Evolutionary conservation across 1,140 invertebrate genomes (phyloP).

Genomic region (Limonius californicus): DNA sequence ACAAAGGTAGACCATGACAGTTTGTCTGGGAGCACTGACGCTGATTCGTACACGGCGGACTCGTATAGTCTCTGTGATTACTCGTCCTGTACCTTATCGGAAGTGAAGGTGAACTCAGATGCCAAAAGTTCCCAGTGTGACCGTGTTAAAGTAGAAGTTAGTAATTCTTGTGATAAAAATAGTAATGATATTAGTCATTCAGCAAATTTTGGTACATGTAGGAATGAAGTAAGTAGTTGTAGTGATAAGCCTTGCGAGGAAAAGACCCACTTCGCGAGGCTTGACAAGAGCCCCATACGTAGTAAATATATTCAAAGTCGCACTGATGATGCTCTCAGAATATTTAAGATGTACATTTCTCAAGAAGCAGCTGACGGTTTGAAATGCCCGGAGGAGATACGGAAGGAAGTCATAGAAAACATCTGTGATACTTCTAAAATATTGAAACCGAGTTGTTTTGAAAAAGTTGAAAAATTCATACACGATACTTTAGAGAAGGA

Average conservation of each 20-base stretch:
- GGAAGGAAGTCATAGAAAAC: conserved; percentile 47
- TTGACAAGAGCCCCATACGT: background rate
- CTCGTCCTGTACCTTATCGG: conserved; percentile 23
- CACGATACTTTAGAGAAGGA: conserved; percentile 60
- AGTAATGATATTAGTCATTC: conserved; percentile 23
- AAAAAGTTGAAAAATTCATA: conserved; percentile 62
- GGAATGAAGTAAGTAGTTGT: conserved; percentile 22
- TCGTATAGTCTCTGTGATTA: conserved; percentile 41
- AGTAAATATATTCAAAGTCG: conserved; percentile 43
- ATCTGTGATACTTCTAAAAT: conserved; percentile 48
- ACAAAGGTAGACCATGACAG: conserved; percentile 42
- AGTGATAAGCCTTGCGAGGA: background rate
- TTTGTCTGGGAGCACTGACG: conserved; percentile 46
- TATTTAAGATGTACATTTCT: conserved; percentile 55
- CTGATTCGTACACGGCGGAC: conserved; percentile 44
- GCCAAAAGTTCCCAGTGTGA: background rate
- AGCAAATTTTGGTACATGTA: conserved; percentile 34
- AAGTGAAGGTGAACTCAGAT: conserved; percentile 17
- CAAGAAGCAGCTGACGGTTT: conserved; percentile 49
- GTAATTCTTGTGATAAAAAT: conserved; percentile 19
- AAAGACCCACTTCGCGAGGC: background rate
- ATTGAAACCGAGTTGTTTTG: conserved; percentile 52
- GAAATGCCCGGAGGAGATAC: conserved; percentile 48
- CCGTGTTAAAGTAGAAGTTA: conserved; percentile 17
- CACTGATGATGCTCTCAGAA: conserved; percentile 51